Percentiles rank a stretch among this genome's conserved stretches.
Evolutionary conservation across 2,888 invertebrate species (phyloP).

Genomic region (Anthophora plumipes): DNA sequence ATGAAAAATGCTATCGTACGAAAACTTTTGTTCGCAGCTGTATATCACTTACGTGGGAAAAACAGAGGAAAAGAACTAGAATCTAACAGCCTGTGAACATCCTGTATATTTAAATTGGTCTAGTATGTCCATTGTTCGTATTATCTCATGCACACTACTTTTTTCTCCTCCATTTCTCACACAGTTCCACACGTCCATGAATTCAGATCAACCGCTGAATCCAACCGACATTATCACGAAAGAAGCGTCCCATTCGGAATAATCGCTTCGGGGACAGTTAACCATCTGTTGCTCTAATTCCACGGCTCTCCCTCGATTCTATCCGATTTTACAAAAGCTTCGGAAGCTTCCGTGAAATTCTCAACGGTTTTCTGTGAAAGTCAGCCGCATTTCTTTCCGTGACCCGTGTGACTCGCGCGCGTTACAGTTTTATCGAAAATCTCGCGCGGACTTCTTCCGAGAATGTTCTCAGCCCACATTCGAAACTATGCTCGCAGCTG

Average conservation of each 20-base stretch:
- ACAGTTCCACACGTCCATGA: not conserved
- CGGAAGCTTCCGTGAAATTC: not conserved
- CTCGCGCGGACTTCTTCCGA: constrained; percentile 32
- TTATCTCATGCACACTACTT: no score
- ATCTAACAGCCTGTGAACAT: no score
- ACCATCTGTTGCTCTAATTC: constrained; percentile 44
- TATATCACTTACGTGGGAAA: no score
- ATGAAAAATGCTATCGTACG: no score
- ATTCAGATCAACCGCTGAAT: not conserved
- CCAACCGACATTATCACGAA: not conserved
- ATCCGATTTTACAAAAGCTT: constrained; percentile 16
- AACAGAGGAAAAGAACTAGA: no score
- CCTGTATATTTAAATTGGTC: no score
- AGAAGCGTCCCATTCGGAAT: constrained; percentile 3
- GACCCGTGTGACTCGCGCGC: not conserved
- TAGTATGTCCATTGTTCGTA: no score
- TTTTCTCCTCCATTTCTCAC: no score
- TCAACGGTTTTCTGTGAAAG: not conserved
- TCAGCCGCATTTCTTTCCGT: constrained; percentile 22
- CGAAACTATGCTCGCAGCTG: constrained; percentile 51
- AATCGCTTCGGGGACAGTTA: constrained; percentile 10
- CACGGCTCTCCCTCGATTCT: not conserved
- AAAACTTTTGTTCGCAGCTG: no score
- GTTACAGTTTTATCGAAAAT: constrained; percentile 54
- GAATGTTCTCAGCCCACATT: constrained; percentile 58